A percentile compares a stretch with the other conserved stretches of the same genome.
Evolutionary conservation across 2,797 vertebrate species (phyloP).

Genomic region (Lates japonicus): DNA sequence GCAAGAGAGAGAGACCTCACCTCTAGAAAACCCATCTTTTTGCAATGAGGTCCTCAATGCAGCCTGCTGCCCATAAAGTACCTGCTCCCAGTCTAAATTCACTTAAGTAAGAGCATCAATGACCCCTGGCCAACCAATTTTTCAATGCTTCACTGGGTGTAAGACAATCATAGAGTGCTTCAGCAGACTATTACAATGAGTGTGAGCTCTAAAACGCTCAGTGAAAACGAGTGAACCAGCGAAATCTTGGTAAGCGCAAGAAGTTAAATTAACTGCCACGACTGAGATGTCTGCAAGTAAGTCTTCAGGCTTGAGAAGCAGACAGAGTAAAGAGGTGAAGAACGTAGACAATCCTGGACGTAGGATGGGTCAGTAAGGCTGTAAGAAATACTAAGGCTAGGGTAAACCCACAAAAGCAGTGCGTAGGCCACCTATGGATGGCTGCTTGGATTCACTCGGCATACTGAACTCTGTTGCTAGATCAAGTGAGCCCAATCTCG

Average conservation of each 20-base stretch:
- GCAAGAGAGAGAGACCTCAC: slow-evolving; percentile 19
- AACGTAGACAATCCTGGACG: background rate
- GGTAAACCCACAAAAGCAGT: slow-evolving; percentile 9
- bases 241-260: background rate
- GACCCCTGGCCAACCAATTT: slow-evolving; percentile 47
- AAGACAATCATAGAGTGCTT: slow-evolving; percentile 53
- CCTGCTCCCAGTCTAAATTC: slow-evolving; percentile 56
- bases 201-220: slow-evolving; percentile 25
- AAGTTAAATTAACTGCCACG: slow-evolving; percentile 18
- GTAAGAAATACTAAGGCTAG: background rate
- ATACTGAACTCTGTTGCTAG: slow-evolving; percentile 52
- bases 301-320: background rate
- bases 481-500: slow-evolving; percentile 63
- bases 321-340: background rate
- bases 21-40: slow-evolving; percentile 58
- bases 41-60: slow-evolving; percentile 48
- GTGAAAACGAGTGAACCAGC: slow-evolving; percentile 14
- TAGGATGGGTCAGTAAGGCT: background rate
- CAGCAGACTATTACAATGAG: slow-evolving; percentile 31
- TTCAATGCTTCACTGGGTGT: slow-evolving; percentile 25
- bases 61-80: slow-evolving; percentile 52
- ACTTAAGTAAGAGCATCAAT: slow-evolving; percentile 55
- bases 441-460: slow-evolving; percentile 62
- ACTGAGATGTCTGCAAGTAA: slow-evolving; percentile 4
- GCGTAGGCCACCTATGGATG: slow-evolving; percentile 33